Percentiles rank a stretch among this genome's conserved stretches.
Conservation (phyloP, 2,888 invertebrate species). For the Epinotia ramella region DNA sequence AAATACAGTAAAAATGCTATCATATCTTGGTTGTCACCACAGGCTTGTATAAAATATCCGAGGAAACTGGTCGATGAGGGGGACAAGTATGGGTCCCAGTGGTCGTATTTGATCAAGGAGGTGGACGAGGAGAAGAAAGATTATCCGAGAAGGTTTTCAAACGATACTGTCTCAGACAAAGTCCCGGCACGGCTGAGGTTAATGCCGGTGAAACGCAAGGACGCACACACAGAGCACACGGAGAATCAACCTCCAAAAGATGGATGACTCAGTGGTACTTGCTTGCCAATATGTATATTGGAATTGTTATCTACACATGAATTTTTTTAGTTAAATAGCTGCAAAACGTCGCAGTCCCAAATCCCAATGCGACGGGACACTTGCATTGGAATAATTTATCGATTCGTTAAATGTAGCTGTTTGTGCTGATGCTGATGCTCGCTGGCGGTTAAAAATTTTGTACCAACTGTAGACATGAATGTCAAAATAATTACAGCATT, state of each 20-base stretch:
- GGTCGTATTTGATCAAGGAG: conserved; percentile 57
- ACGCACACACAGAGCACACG: not conserved
- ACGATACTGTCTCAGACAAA: not conserved
- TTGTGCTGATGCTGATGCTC: too few species aligned
- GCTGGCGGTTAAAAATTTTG: too few species aligned
- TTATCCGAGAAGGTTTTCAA: conserved; percentile 58
- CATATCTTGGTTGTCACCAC: conserved; percentile 68
- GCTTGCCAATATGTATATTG: not conserved
- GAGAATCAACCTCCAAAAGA: not conserved
- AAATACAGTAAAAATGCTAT: conserved; percentile 72
- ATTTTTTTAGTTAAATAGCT: too few species aligned
- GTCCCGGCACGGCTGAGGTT: not conserved
- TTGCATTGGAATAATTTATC: too few species aligned
- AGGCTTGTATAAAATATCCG: conserved; percentile 51
- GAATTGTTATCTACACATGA: not conserved
- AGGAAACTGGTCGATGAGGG: conserved; percentile 63
- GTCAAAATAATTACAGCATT: too few species aligned
- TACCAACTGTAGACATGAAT: too few species aligned
- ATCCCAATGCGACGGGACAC: too few species aligned
- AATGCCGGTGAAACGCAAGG: not conserved
- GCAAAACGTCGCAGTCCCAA: too few species aligned
- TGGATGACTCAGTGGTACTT: not conserved
- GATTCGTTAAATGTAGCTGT: too few species aligned
- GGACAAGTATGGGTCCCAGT: conserved; percentile 64
- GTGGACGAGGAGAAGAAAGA: conserved; percentile 47